Conservation (phyloP, 2,797 vertebrate genomes). For the Monodelphis domestica region DNA sequence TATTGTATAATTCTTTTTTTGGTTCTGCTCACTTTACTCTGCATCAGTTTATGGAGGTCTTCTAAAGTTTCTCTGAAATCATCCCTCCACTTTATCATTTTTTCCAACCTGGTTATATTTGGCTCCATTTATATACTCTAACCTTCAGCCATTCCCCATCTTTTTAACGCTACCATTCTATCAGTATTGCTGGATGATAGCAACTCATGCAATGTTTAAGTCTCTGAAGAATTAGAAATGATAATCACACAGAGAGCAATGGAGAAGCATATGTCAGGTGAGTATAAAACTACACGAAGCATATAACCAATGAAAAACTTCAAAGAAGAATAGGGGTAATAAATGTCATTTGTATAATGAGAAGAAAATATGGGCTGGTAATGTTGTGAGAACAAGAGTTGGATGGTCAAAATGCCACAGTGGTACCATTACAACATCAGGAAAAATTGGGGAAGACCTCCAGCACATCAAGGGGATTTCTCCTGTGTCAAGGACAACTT, state of each 20-base stretch:
- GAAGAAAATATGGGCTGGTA: neutral
- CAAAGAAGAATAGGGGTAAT: neutral
- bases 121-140: neutral
- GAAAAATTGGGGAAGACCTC: neutral
- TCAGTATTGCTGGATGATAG: neutral
- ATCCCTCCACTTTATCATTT: neutral
- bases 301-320: neutral
- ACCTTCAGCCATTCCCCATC: neutral
- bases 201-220: neutral
- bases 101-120: neutral
- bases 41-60: neutral
- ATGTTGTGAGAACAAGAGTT: neutral
- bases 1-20: neutral
- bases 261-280: too few relatives aligned
- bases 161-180: neutral
- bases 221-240: neutral
- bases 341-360: neutral
- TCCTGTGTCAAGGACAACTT: neutral
- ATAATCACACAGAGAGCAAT: neutral
- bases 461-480: neutral
- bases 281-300: too few relatives aligned
- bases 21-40: neutral
- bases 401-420: neutral
- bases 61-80: neutral
- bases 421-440: neutral